Percentiles rank a stretch among this genome's conserved stretches.
Conservation (phyloP, 92 coral and sea anemone species). For the Diadumene lineata region DNA sequence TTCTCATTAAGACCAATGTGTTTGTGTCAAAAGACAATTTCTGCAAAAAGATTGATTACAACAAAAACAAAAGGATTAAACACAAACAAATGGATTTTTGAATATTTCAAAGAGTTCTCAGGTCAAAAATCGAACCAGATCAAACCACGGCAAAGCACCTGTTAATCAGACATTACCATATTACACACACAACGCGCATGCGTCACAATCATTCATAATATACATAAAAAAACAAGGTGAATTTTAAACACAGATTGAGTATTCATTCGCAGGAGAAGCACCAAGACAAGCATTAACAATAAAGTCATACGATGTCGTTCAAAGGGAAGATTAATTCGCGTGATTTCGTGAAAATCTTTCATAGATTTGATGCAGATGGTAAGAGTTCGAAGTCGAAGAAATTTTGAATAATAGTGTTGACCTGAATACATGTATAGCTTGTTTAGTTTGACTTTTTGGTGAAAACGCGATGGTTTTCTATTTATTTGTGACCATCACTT, state of each 20-base stretch:
- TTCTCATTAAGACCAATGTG: too few relatives aligned
- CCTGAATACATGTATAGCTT: too few relatives aligned
- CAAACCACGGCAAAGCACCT: slow-evolving; percentile 17
- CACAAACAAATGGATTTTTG: background rate
- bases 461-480: too few relatives aligned
- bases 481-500: too few relatives aligned
- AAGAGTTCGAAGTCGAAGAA: slow-evolving; percentile 27
- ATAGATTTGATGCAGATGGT: slow-evolving; percentile 85
- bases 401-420: too few relatives aligned
- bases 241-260: background rate
- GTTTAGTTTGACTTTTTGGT: too few relatives aligned
- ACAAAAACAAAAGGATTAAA: background rate
- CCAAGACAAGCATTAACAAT: slow-evolving; percentile 14
- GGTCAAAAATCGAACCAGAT: background rate
- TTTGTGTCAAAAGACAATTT: background rate
- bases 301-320: too few relatives aligned
- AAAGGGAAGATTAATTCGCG: slow-evolving; percentile 49
- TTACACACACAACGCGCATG: slow-evolving; percentile 15
- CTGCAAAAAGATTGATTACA: background rate
- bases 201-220: slow-evolving; percentile 13
- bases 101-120: slow-evolving; percentile 17
- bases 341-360: slow-evolving; percentile 82
- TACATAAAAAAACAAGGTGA: slow-evolving; percentile 6
- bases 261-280: slow-evolving; percentile 15
- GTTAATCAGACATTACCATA: slow-evolving; percentile 21